phyloP scores from a whole-genome alignment of 2,113 vertebrate species.

The Mesembrinibis cayennensis region DNA sequence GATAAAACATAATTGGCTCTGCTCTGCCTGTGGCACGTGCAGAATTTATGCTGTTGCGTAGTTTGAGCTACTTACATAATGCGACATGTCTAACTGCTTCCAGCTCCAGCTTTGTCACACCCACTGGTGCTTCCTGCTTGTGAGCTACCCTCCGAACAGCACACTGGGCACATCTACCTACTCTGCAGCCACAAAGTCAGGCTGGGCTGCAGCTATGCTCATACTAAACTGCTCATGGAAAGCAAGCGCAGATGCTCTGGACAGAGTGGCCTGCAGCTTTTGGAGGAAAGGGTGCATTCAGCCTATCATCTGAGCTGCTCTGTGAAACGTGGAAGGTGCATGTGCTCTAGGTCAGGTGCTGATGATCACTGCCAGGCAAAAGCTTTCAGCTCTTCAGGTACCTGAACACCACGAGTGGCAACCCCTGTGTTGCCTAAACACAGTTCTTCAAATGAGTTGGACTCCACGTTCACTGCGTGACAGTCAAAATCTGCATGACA shows the following conservation, averaged over 20 bases:
- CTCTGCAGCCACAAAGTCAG: not conserved
- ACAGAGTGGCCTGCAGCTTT: not conserved
- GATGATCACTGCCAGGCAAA: not conserved
- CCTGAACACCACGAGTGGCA: not conserved
- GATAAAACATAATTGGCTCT: conserved; percentile 43
- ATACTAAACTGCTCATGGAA: not conserved
- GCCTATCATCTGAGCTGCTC: not conserved
- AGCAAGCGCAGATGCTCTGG: not conserved
- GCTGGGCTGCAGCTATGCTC: not conserved
- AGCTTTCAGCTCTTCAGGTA: not conserved
- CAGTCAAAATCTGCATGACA: not conserved
- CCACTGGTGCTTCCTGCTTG: not conserved
- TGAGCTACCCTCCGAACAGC: not conserved
- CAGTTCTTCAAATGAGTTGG: not conserved
- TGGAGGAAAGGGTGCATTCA: not conserved
- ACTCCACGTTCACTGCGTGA: not conserved
- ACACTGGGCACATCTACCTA: not conserved
- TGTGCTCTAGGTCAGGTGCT: not conserved
- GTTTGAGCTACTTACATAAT: conserved; percentile 13
- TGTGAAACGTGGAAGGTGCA: not conserved
- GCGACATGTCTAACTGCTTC: not conserved
- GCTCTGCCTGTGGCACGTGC: conserved; percentile 17
- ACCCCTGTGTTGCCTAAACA: not conserved
- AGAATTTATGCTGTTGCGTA: not conserved
- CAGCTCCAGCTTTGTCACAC: not conserved